Base-by-base conservation (phyloP, 2,888 invertebrate genomes). In the Apodemia duryi region DNA sequence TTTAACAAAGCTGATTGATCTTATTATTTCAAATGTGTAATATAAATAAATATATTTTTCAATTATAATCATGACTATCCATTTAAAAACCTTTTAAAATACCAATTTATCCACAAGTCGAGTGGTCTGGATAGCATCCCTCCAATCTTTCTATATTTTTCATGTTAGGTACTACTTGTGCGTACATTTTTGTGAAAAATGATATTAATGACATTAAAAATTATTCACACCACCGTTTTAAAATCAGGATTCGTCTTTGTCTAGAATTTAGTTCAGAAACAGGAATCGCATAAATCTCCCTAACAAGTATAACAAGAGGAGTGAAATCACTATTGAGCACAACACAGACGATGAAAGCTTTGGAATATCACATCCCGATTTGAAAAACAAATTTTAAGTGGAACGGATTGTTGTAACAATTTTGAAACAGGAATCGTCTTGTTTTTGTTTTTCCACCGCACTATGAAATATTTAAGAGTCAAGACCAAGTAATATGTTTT, bases 261-360 rank as follows among this genome's bases (percentile, higher is more conserved):
- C 28, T 54, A 28, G 54, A 54, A 54, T 52, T n/a, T 54, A 54
- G 54, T 21, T 54, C 54, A 10, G 54, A 29, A 28, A 29, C 54
- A 29, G 32, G 11, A 57, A 57, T 57, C 13, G 57, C 32, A 57
- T 57, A 57, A 57, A 57, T 57, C 57, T 57, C 29, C 57, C 57
- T 29, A 54, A 54, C 54, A 54, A 54, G 54, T 7, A 1, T 52
- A 52, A 52, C 52, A 52, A 52, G 52, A 29, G 54, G 29, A 57
- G 11, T 10, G 29, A 6, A 57, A 57, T 57, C 28, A 32, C 54
- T 29, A 57, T 57, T 57, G 29, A 57, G 54, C 13, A 29, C 54
- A 29, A 57, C 54, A 10, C 11, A 32, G 54, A 32, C 54, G 4
- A 52, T 52, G 32, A 29, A 57, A 57, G 32, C 54, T 57, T 57